These are phyloP conservation scores for Monodelphis domestica DNA, from an alignment of 2,797 vertebrate genomes.

Conservation along the genomic window DNA sequence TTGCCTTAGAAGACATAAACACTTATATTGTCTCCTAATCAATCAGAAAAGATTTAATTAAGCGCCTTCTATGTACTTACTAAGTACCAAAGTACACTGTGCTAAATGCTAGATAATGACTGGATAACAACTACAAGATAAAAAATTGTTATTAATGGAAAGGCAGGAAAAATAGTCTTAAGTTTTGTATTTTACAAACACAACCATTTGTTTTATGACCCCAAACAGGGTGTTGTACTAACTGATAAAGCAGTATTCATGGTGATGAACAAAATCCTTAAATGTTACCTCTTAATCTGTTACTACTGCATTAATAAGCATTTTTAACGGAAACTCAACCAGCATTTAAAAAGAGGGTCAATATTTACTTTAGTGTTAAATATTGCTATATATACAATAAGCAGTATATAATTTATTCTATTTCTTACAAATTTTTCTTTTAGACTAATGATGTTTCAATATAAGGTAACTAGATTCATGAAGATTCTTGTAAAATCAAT, in stretches of 20 bases:
- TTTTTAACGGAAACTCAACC: constrained; percentile 21
- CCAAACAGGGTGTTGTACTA: not conserved
- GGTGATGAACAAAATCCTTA: not conserved
- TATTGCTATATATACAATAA: not conserved
- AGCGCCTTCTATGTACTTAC: no score
- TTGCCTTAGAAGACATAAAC: not conserved
- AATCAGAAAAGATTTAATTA: no score
- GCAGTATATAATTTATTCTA: not conserved
- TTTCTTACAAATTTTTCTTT: constrained; percentile 21
- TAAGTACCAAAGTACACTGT: not conserved
- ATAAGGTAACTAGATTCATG: not conserved
- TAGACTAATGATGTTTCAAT: constrained; percentile 6
- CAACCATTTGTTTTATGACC: not conserved
- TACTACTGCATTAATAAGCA: not conserved
- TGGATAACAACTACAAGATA: constrained; percentile 34
- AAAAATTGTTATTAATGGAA: constrained; percentile 41
- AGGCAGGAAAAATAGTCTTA: constrained; percentile 19
- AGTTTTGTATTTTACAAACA: not conserved
- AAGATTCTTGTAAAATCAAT: not conserved
- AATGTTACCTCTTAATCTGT: not conserved
- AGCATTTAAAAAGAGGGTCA: not conserved
- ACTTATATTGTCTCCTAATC: not conserved
- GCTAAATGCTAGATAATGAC: not conserved
- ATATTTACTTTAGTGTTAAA: not conserved
- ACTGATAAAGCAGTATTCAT: not conserved